Evolutionary conservation across 2,888 invertebrate species (phyloP), one percentile per base, ranked within the genome.

Genomic region (Caradrina clavipalpis): DNA sequence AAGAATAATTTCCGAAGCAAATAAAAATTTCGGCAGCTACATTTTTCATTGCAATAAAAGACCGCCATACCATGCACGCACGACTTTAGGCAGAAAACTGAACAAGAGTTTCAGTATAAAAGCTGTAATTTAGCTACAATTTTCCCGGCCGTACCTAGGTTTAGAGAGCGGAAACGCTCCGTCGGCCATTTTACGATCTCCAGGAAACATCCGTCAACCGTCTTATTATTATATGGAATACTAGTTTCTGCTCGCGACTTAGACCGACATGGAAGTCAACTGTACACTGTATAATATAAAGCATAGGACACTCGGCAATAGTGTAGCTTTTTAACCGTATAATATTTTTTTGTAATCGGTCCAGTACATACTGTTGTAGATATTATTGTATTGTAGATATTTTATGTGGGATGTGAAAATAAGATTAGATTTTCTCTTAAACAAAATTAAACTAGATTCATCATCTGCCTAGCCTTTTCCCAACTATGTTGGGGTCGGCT

Each of bases 171-270:
- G 78, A 78, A 76, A 56, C 59, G 45, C 26, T 49, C 21, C 15
- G 67, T 31, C 67, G 49, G 62, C 51, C 78, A 63, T 78, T 79
- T 78, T 74, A 65, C 61, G 74, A 66, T 57, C 78, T 72, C 76
- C 45, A 62, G 21, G 67, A 63, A 67, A 51, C 59, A 59, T 42
- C 54, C 54, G 61, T 15, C 59, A 8, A 42, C 22, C 1, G 15
- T 17, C 5, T 35, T 19, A 62, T 59, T 45, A 35, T 60, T 68
- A 76, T 49, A 42, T 42, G 8, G 47, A n/a, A 62, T 57, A 53
- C 11, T 42, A 22, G 17, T 17, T 45, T 11, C 5, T 45, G 4
- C 42, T 3, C 42, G 13, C 0, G 45, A 17, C 17, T 45, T 45
- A 15, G 4, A 15, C 6, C 3, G 45, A 11, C 2, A 13, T 39